Base-by-base conservation (phyloP, 2,888 invertebrate species). In the Ophraella communa region DNA sequence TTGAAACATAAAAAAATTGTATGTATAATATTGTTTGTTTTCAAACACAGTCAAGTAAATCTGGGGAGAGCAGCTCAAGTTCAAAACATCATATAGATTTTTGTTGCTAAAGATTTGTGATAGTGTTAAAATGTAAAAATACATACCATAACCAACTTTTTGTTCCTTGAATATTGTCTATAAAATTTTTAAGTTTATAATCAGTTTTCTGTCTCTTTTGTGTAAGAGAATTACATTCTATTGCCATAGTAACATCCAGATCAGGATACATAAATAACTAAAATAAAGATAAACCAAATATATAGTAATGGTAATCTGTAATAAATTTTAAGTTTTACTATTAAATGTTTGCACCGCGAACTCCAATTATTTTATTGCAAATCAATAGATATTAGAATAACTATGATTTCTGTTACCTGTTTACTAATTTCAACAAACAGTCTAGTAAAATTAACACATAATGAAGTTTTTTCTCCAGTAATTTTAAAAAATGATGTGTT, bases 81-180 rank as follows among this genome's bases (percentile, higher is more conserved):
- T n/a, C n/a, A n/a, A n/a, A n/a, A n/a, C n/a, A n/a, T n/a, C n/a
- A n/a, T n/a, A n/a, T n/a, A n/a, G n/a, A 20, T 45, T 20, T 45
- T 30, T 14, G 18, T 4, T 21, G 14, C 14, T n/a, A 4, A 7
- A 33, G 8, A 18, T 30, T 24, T 47, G 3, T 20, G 7, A 5
- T 52, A 14, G 65, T 44, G 20, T 44, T 49, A 35, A 47, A 57
- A 51, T 39, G 20, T 2, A 53, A 39, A 64, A 57, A 53, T 33
- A 68, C 67, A 69, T 74, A 80, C 81, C 80, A 80, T 23, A 81
- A 75, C 82, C 83, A 84, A 42, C 77, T 76, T 71, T 79, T 79
- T 47, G 79, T 79, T n/a, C 75, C 75, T 68, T 78, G 76, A 35
- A 76, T 77, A 55, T 74, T 73, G 33, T 56, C 68, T 33, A 83